A percentile compares a stretch with the other conserved stretches of the same genome.
Evolutionary conservation across 2,888 invertebrate genomes (phyloP).

Genomic region (Caradrina clavipalpis): DNA sequence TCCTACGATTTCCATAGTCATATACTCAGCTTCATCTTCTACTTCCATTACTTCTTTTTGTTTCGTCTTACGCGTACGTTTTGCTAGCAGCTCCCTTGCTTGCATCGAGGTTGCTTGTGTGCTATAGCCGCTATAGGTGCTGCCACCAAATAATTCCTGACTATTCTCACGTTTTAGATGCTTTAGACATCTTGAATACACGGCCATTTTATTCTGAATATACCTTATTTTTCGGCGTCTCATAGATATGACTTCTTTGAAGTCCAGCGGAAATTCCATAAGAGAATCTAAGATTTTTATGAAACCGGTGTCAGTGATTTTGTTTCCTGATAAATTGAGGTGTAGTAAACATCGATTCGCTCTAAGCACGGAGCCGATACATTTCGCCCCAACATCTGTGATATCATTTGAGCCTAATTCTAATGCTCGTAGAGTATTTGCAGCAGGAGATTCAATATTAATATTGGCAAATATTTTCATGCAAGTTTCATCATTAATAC

Average conservation of each 20-base stretch:
- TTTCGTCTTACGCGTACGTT: background rate
- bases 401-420: slow-evolving; percentile 76
- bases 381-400: slow-evolving; percentile 71
- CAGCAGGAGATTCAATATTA: slow-evolving; percentile 52
- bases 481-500: slow-evolving; percentile 69
- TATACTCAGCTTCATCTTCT: slow-evolving; percentile 51
- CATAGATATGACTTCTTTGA: slow-evolving; percentile 61
- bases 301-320: slow-evolving; percentile 73
- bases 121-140: background rate
- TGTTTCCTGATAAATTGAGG: slow-evolving; percentile 76
- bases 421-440: slow-evolving; percentile 66
- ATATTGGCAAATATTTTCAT: slow-evolving; percentile 68
- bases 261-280: slow-evolving; percentile 69
- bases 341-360: slow-evolving; percentile 74
- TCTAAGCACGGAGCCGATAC: slow-evolving; percentile 70
- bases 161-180: slow-evolving; percentile 43
- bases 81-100: background rate
- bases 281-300: slow-evolving; percentile 68
- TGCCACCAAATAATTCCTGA: background rate
- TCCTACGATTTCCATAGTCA: slow-evolving; percentile 62
- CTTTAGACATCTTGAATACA: slow-evolving; percentile 61
- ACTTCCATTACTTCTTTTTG: background rate
- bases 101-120: too few species aligned
- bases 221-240: slow-evolving; percentile 60
- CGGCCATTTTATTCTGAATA: slow-evolving; percentile 54